Base-by-base conservation (phyloP, 2,113 vertebrate genomes). In the Lynx canadensis region DNA sequence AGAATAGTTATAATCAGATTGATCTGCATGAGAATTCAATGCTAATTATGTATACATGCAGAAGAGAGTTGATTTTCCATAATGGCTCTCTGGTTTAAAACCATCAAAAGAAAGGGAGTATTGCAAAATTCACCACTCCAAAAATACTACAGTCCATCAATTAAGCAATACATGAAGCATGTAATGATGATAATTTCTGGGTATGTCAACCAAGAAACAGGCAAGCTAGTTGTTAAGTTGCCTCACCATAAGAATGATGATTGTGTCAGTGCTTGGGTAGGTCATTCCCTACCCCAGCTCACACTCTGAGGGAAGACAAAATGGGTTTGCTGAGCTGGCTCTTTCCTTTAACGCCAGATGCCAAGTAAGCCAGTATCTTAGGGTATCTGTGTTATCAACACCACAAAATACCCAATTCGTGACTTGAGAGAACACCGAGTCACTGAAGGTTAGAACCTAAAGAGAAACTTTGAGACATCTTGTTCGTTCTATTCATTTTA, bases 71-170 rank as follows among this genome's bases (percentile, higher is more conserved):
- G 94, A 98, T 98, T 98, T 98, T 98, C 93, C 83, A 69, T 89
- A 21, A 92, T 96, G 68, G 57, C 87, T 79, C 63, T 89, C 90
- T 0, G 4, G 94, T 95, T 98, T 98, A 96, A 98, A 98, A 94
- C 88, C 93, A 95, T 93, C 90, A 97, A 96, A 81, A 97, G 69
- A 96, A 96, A 96, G 45, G 65, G 86, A 98, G 14, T 29, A 50
- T 97, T 98, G 91, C 93, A 97, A 98, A 98, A 98, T 85, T 52
- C 63, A 94, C 66, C 87, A 65, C 69, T 97, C 97, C 86, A 97
- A 98, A 98, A 98, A 97, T 97, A 98, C 89, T 97, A 52, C 74
- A 78, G 94, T 96, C 97, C 94, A 96, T 97, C 97, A 96, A 94
- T 97, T 97, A 97, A 97, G 95, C 98, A 98, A 98, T 41, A 18